Evolutionary conservation across 2,797 vertebrate genomes (phyloP).

Genomic region (Crenichthys baileyi): DNA sequence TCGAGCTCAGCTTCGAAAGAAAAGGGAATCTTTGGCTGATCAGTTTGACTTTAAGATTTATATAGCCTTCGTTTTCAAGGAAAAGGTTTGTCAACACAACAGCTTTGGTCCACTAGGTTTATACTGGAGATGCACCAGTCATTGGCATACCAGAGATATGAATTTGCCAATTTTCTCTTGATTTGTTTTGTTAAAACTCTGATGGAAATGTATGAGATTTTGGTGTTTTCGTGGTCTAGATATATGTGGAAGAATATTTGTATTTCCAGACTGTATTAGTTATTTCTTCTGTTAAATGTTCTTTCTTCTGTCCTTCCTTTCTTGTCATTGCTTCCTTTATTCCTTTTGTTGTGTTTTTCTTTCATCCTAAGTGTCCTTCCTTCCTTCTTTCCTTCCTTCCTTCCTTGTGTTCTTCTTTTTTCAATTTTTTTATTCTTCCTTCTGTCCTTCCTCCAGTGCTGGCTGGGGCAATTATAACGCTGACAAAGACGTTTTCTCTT

Average conservation of each 20-base stretch:
- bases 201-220: background rate
- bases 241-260: background rate
- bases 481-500: too few relatives aligned
- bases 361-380: background rate
- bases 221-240: background rate
- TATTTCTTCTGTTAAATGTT: background rate
- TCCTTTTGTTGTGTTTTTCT: too few relatives aligned
- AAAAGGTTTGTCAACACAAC: conserved; percentile 88
- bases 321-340: background rate
- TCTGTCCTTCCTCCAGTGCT: too few relatives aligned
- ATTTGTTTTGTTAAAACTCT: too few relatives aligned
- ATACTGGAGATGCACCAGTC: background rate
- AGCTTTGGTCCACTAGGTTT: background rate
- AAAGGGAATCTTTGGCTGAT: conserved; percentile 99
- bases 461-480: too few relatives aligned
- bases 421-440: too few relatives aligned
- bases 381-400: background rate
- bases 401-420: too few relatives aligned
- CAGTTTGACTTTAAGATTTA: conserved; percentile 99
- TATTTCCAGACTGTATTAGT: background rate
- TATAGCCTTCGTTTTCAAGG: conserved; percentile 99
- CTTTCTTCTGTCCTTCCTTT: background rate
- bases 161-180: background rate
- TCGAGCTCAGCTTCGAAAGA: conserved; percentile 99
- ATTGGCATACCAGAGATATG: background rate